A percentile compares a stretch with the other conserved stretches of the same genome.
These are phyloP conservation scores for Andricus quercusramuli DNA, from an alignment of 2,888 invertebrate genomes.

Conservation along the genomic window DNA sequence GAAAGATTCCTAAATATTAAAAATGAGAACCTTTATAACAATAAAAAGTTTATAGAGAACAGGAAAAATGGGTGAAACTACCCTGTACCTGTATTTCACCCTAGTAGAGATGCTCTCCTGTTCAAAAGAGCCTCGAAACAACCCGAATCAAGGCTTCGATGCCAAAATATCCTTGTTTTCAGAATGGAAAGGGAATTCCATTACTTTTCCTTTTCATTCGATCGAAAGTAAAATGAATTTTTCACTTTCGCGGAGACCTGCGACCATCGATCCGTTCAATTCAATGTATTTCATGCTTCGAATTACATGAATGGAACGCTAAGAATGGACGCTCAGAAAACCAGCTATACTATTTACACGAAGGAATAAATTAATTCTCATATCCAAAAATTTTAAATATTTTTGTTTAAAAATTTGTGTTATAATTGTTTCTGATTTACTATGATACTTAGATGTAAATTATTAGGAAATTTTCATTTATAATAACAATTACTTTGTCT, in stretches of 20 bases:
- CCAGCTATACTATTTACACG: not conserved
- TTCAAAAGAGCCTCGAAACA: slow-evolving; percentile 66
- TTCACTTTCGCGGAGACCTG: not conserved
- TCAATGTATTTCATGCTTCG: not conserved
- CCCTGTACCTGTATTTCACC: not conserved
- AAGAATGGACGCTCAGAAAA: not conserved
- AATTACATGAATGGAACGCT: not conserved
- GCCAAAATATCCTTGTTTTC: not conserved
- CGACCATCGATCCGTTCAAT: too few species aligned
- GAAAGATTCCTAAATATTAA: not conserved
- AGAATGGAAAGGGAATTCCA: not conserved
- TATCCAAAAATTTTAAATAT: too few species aligned
- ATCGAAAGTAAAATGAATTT: not conserved
- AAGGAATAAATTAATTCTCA: too few species aligned
- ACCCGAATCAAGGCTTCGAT: slow-evolving; percentile 59
- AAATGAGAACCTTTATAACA: not conserved
- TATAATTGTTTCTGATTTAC: too few species aligned
- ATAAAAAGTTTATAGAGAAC: not conserved
- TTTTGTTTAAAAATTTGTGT: too few species aligned
- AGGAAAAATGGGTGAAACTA: not conserved
- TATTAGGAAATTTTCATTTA: too few species aligned
- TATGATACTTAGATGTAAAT: too few species aligned
- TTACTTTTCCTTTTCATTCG: not conserved
- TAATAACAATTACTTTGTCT: too few species aligned
- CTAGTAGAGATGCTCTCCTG: slow-evolving; percentile 56